Evolutionary conservation across 2,888 invertebrate species (phyloP).

Genomic region (Dinocampus coccinellae): DNA sequence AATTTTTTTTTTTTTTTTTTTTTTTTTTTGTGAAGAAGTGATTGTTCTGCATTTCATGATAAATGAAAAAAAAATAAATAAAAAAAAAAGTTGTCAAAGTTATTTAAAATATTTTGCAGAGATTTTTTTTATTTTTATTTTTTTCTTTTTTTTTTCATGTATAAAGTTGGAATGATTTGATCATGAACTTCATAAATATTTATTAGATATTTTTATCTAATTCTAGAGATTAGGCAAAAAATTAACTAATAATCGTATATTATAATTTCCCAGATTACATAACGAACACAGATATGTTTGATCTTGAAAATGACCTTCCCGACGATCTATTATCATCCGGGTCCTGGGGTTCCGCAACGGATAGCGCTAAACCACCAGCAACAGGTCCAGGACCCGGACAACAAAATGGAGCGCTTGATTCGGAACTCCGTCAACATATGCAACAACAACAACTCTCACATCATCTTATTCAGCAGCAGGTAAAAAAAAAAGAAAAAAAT

Average conservation of each 20-base stretch:
- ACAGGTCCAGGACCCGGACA: constrained; percentile 87
- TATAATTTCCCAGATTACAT: constrained; percentile 77
- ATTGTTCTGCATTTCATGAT: not conserved
- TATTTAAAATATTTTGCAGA: constrained; percentile 11
- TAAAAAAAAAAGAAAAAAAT: not conserved
- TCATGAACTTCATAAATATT: constrained; percentile 30
- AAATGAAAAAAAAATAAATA: constrained; percentile 35
- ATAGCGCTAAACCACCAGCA: constrained; percentile 83
- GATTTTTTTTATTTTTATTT: constrained; percentile 23
- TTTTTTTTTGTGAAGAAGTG: not conserved
- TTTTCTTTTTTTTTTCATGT: constrained; percentile 11
- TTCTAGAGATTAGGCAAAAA: not conserved
- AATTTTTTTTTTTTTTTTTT: no score
- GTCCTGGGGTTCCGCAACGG: constrained; percentile 78
- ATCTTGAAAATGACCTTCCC: constrained; percentile 92
- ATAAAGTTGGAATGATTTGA: constrained; percentile 34
- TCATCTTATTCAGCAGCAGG: constrained; percentile 63
- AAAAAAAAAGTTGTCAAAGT: no score
- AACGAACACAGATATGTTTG: constrained; percentile 87
- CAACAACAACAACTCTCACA: constrained; percentile 70
- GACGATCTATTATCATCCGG: constrained; percentile 87
- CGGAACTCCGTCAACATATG: constrained; percentile 71
- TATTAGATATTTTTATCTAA: not conserved
- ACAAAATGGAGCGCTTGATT: constrained; percentile 81
- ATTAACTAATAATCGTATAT: constrained; percentile 37